Evolutionary conservation across 2,113 vertebrate genomes (phyloP).

Genomic region (Nansenia antarctica): DNA sequence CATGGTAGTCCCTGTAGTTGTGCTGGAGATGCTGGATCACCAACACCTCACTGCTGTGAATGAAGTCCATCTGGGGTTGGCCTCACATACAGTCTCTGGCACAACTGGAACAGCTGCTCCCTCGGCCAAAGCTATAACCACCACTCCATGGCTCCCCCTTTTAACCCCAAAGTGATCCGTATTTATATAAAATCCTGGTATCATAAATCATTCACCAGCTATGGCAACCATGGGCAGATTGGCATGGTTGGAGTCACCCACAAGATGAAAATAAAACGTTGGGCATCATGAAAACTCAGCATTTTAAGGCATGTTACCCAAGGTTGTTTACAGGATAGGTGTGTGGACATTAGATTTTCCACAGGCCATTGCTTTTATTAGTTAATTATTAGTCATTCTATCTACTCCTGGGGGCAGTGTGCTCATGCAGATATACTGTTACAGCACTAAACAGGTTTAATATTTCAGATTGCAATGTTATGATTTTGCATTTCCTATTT

Average conservation of each 20-base stretch:
- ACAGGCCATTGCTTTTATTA: slow-evolving; percentile 78
- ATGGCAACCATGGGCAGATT: slow-evolving; percentile 1
- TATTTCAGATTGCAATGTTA: too few species aligned
- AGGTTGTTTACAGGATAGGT: slow-evolving; percentile 67
- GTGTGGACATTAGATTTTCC: slow-evolving; percentile 73
- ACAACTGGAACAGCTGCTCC: slow-evolving; percentile 1
- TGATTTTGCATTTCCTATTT: too few species aligned
- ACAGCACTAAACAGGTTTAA: too few species aligned
- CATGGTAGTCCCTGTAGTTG: slow-evolving; percentile 79
- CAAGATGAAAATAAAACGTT: too few species aligned
- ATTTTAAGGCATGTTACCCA: slow-evolving; percentile 40
- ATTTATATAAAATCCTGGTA: slow-evolving; percentile 46
- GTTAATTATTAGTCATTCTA: slow-evolving; percentile 74
- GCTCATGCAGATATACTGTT: slow-evolving; percentile 11
- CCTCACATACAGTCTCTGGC: slow-evolving; percentile 8
- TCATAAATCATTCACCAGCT: slow-evolving; percentile 44
- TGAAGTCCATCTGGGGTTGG: slow-evolving; percentile 74
- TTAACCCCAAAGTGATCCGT: background rate
- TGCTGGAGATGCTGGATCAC: slow-evolving; percentile 82
- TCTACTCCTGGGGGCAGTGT: slow-evolving; percentile 32
- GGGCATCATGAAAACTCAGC: slow-evolving; percentile 33
- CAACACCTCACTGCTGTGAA: slow-evolving; percentile 78
- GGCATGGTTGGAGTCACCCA: background rate
- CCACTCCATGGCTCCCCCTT: background rate
- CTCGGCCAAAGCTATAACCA: slow-evolving; percentile 11